Evolutionary conservation across 2,113 vertebrate species (phyloP), one percentile per base, ranked within the genome.

Genomic region (Motacilla alba): DNA sequence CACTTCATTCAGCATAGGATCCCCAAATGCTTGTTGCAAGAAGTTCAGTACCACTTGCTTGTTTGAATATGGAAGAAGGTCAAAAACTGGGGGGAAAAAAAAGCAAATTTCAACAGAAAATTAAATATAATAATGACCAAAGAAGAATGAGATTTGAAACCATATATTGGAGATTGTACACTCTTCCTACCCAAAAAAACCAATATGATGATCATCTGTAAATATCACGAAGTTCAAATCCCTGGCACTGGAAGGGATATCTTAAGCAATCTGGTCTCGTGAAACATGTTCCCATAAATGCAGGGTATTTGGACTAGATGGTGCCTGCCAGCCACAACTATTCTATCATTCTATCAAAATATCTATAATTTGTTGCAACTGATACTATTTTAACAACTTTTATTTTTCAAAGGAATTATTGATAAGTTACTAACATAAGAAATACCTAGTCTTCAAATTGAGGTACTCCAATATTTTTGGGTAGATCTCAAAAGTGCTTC

Each of bases 31-130:
- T 52, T 98, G 98, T 87, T 99, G 98, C 85, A 99, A 97, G 81
- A 98, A 95, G 56, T 97, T 97, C 13, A 98, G 98, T 94, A 98
- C 96, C 93, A 96, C 90, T 93, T 78, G 97, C 96, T 99, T 99
- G 89, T 98, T 98, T 27, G 99, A 96, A 90, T 98, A 98, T 0
- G 97, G 98, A 92, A 99, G 98, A 84, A 99, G 98, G 97, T 99
- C 99, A 80, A 99, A 99, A 89, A 99, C 99, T 99, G 95, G 2
- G 9, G 9, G 8, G 7, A 2, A 1, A 2, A 13, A n/a, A n/a
- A 35, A 96, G 94, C 1, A 17, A 93, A 53, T 72, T 83, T 89
- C 49, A 78, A 58, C 3, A 68, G 15, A 33, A 84, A 41, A 59
- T 87, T 80, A 49, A 50, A 50, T 55, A 58, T 9, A 91, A 58